These are phyloP conservation scores for Hyles euphorbiae DNA, from an alignment of 1,140 invertebrate genomes.

Conservation along the genomic window DNA sequence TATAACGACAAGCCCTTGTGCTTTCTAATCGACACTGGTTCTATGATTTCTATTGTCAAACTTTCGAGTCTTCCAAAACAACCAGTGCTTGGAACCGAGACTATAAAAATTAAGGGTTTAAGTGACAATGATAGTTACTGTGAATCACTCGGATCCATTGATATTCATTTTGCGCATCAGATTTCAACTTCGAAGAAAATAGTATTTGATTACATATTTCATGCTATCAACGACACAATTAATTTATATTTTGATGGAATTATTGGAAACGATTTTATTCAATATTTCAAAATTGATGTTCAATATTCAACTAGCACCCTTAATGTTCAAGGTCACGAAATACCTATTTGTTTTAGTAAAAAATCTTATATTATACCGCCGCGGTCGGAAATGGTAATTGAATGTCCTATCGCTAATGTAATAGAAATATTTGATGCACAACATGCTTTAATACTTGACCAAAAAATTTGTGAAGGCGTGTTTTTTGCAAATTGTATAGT, in stretches of 20 bases:
- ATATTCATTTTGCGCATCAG: background rate
- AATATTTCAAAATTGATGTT: slow-evolving; percentile 19
- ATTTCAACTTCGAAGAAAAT: background rate
- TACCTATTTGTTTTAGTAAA: slow-evolving; percentile 20
- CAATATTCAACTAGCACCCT: slow-evolving; percentile 18
- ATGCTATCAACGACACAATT: slow-evolving; percentile 8
- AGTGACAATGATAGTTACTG: slow-evolving; percentile 12
- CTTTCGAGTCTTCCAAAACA: slow-evolving; percentile 11
- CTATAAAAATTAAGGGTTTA: slow-evolving; percentile 18
- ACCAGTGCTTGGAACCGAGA: slow-evolving; percentile 11
- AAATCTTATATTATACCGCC: slow-evolving; percentile 24
- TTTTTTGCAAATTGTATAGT: slow-evolving; percentile 24
- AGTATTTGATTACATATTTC: slow-evolving; percentile 8
- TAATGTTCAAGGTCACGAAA: slow-evolving; percentile 8
- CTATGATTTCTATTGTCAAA: slow-evolving; percentile 20
- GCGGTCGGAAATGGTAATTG: slow-evolving; percentile 23
- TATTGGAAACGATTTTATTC: slow-evolving; percentile 26
- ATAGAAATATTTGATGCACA: slow-evolving; percentile 8
- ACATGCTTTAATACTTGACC: slow-evolving; percentile 18
- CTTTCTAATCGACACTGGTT: slow-evolving; percentile 22
- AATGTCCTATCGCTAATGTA: slow-evolving; percentile 23
- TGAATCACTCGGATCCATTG: slow-evolving; percentile 13
- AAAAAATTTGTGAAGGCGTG: slow-evolving; percentile 14
- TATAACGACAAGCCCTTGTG: slow-evolving; percentile 12
- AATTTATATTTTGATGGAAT: slow-evolving; percentile 26